Evolutionary conservation across 2,888 invertebrate species (phyloP), one percentile per base, ranked within the genome.

Genomic region (Sminthurinus aureus): DNA sequence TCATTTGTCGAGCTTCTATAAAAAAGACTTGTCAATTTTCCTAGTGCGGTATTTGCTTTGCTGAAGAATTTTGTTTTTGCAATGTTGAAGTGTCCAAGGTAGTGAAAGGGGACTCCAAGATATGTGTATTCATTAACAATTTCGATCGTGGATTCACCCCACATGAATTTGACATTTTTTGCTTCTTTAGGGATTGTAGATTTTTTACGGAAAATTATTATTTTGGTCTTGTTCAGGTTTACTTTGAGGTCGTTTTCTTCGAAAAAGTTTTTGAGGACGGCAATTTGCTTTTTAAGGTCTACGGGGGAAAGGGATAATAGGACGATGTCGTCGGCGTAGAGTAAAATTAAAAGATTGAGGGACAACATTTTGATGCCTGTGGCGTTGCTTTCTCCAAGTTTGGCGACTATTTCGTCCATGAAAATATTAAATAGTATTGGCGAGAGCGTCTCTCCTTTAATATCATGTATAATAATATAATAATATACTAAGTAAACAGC

Each of bases 361-460:
- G 58, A 9, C 58, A 58, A 12, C 58, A 58, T 66, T 20, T 66
- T 66, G 15, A 66, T 18, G 18, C 66, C n/a, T n/a, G n/a, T n/a
- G 9, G 11, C 66, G 20, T 66, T 20, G 20, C 18, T 66, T 18
- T 58, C 66, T 24, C 38, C 22, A 6, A 78, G 64, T 20, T 24
- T 12, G 22, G 38, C 6, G 3, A 52, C 52, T 26, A 80, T 50
- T 22, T 74, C 81, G 20, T 81, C 81, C 20, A 81, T 73, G 64
- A 24, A 81, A 66, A 66, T 15, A n/a, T 11, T 18, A 20, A 6
- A 6, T 66, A 18, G 18, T 8, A 66, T 66, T 66, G 20, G 6
- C 20, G 15, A 11, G 66, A 66, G 66, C 6, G 15, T 66, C 9
- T 66, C 6, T 66, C 20, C 20, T 20, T 66, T n/a, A n/a, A n/a